Evolutionary conservation across 2,888 invertebrate species (phyloP).

Genomic region (Ligdia adustata): DNA sequence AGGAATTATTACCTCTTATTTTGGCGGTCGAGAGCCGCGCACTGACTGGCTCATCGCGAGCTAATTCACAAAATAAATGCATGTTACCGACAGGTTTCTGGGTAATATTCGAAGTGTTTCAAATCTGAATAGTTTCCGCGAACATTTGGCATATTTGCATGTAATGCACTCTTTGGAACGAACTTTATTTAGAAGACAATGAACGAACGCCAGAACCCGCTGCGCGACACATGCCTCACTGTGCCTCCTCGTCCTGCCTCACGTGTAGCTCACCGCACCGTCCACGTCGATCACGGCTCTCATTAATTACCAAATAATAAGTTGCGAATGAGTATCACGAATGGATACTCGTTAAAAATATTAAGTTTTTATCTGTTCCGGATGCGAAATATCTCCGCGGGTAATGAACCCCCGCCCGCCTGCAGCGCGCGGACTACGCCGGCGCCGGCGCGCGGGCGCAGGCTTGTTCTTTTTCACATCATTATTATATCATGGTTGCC

Average conservation of each 20-base stretch:
- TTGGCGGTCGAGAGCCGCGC: too few species aligned
- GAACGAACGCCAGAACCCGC: too few species aligned
- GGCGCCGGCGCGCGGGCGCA: too few species aligned
- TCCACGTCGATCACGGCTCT: constrained; percentile 10
- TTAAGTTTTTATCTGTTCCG: constrained; percentile 4
- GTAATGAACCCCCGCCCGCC: not conserved
- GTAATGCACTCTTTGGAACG: too few species aligned
- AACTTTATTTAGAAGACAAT: too few species aligned
- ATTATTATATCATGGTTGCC: too few species aligned
- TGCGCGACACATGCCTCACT: not conserved
- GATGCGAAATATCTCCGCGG: constrained; percentile 41
- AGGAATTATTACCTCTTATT: too few species aligned
- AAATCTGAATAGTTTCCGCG: constrained; percentile 2
- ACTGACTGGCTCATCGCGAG: constrained; percentile 14
- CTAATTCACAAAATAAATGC: constrained; percentile 31
- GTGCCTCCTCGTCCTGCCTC: too few species aligned
- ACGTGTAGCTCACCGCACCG: constrained; percentile 1
- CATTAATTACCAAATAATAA: constrained; percentile 10
- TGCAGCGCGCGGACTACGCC: not conserved
- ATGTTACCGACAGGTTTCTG: constrained; percentile 10
- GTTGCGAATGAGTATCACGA: constrained; percentile 6
- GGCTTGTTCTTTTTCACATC: too few species aligned
- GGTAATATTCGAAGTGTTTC: not conserved
- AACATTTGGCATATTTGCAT: constrained; percentile 6
- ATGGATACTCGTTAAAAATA: constrained; percentile 5